phyloP scores from a whole-genome alignment of 2,888 invertebrate species.

The Acrobasis consociella region DNA sequence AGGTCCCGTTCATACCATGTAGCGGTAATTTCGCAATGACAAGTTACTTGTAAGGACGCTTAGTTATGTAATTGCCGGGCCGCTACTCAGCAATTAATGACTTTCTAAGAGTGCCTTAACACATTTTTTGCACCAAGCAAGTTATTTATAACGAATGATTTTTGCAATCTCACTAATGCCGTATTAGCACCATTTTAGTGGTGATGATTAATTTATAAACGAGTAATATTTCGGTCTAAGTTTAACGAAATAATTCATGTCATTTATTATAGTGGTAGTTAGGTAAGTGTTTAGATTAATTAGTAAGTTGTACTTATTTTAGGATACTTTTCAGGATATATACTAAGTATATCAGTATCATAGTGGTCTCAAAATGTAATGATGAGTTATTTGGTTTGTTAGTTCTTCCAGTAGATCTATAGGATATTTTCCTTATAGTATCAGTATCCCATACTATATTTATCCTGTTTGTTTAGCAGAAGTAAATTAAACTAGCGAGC shows the following conservation, averaged over 20 bases:
- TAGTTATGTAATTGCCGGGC: slow-evolving; percentile 22
- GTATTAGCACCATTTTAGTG: background rate
- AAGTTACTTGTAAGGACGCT: slow-evolving; percentile 24
- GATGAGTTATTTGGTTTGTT: background rate
- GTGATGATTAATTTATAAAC: slow-evolving; percentile 3
- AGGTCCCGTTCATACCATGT: slow-evolving; percentile 20
- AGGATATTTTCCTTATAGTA: too few relatives aligned
- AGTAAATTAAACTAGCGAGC: too few relatives aligned
- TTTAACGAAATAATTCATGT: background rate
- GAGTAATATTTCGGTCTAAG: background rate
- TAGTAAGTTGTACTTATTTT: background rate
- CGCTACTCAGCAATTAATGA: slow-evolving; percentile 30
- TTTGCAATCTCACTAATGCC: slow-evolving; percentile 6
- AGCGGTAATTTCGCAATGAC: slow-evolving; percentile 18
- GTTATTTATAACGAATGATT: slow-evolving; percentile 7
- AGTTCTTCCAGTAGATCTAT: too few relatives aligned
- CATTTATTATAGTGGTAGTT: background rate
- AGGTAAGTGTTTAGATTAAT: background rate
- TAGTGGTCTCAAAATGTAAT: too few relatives aligned
- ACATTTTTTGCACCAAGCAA: slow-evolving; percentile 20
- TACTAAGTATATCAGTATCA: too few relatives aligned
- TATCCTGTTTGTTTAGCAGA: too few relatives aligned
- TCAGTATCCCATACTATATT: too few relatives aligned
- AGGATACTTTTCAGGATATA: too few relatives aligned
- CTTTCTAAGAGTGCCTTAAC: slow-evolving; percentile 24